Evolutionary conservation across 2,888 invertebrate genomes (phyloP).

Genomic region (Platycheirus rosarum): DNA sequence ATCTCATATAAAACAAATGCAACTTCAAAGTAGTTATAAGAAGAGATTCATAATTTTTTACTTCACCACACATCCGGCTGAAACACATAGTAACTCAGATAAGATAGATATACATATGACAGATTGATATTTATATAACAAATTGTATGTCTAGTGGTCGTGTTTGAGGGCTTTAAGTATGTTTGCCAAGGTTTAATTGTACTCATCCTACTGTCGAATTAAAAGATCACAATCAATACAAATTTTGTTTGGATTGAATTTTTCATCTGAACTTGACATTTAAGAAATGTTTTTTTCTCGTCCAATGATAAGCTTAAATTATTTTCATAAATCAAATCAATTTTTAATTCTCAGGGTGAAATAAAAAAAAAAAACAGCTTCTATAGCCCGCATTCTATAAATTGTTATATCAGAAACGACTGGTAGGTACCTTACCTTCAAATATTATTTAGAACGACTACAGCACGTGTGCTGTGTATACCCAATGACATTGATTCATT

Average conservation of each 20-base stretch:
- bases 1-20: background rate
- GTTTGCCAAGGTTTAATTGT: background rate
- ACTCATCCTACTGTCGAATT: background rate
- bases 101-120: background rate
- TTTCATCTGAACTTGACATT: background rate
- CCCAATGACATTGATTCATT: conserved; percentile 2
- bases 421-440: background rate
- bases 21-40: background rate
- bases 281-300: background rate
- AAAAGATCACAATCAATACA: background rate
- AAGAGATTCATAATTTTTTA: background rate
- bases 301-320: background rate
- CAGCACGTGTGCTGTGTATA: background rate
- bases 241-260: too few relatives aligned
- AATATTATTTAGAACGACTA: background rate
- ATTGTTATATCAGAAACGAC: too few relatives aligned
- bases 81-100: background rate
- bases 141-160: background rate
- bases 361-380: background rate
- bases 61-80: background rate
- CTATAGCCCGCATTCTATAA: too few relatives aligned
- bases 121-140: background rate
- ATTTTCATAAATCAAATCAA: background rate
- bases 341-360: background rate
- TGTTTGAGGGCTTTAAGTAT: background rate